Conservation (phyloP, 2,113 vertebrate genomes). For the Hydropotes inermis region DNA sequence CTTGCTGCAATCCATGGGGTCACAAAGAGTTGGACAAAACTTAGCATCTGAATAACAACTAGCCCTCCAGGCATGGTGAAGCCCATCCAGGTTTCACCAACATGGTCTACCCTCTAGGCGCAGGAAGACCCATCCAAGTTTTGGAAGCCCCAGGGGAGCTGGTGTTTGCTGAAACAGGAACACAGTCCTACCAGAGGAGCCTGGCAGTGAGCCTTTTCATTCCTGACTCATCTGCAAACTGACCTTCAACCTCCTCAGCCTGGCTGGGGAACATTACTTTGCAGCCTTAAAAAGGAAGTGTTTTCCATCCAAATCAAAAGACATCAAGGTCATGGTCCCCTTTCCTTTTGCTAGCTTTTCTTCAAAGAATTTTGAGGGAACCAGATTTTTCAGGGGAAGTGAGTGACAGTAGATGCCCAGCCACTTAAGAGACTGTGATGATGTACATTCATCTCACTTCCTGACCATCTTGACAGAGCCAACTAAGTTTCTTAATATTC, state of each 20-base stretch:
- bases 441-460: neutral
- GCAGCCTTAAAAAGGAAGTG: neutral
- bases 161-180: neutral
- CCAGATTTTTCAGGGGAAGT: neutral
- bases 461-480: neutral
- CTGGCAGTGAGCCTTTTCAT: neutral
- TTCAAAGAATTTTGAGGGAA: neutral
- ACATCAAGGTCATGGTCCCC: neutral
- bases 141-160: neutral
- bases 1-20: neutral
- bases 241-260: neutral
- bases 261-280: rapidly evolving
- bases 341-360: neutral
- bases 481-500: slow-evolving; percentile 5
- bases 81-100: neutral
- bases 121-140: neutral
- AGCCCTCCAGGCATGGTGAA: neutral
- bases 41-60: neutral
- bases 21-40: neutral
- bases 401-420: neutral
- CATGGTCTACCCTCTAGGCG: neutral
- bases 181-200: neutral
- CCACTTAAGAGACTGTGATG: neutral
- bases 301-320: rapidly evolving
- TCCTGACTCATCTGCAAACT: neutral